Base-by-base conservation (phyloP, 2,797 vertebrate genomes). In the Artibeus lituratus region DNA sequence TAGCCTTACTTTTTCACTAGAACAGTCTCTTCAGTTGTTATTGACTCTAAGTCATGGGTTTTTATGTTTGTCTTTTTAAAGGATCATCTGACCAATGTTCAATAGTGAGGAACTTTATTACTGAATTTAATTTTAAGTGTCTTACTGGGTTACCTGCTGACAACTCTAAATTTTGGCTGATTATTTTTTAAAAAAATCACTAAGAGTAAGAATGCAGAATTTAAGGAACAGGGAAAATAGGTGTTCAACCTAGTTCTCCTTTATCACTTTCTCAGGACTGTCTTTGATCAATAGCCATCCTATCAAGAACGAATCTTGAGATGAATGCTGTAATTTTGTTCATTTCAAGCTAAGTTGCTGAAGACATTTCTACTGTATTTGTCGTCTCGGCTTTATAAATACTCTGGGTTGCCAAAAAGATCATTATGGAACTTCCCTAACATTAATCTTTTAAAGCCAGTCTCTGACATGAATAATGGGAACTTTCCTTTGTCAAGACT, bases 401-500 rank as follows among this genome's bases (percentile, higher is more conserved):
- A 53, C 3, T 67, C 72, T 59, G 44, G 7, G 19, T 92, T 91
- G 39, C 35, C 73, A 70, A 82, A 82, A 93, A 82, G 22, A 80
- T 10, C 15, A 29, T 90, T 84, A 47, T 80, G 91, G 51, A 86
- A 0, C 16, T 91, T 95, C 21, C 32, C 57, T 87, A 86, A 91
- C 29, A 84, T 59, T 95, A 81, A 81, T 91, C 72, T 94, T 94
- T 84, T 83, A 70, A 94, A 97, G 15, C 15, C 65, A 69, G 81
- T 95, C 24, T 73, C 77, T 91, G 32, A 37, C 76, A 37, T 14
- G 92, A 74, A 83, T 29, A 97, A 92, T 90, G 87, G 86, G 74
- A 55, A 69, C 47, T 74, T 87, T 32, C 55, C 6, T 93, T 93
- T 93, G 62, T 69, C 32, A 14, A 7, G n/a, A 65, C 44, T 90